Base-by-base conservation (phyloP, 2,888 invertebrate species). In the Ptilodon capucinus region DNA sequence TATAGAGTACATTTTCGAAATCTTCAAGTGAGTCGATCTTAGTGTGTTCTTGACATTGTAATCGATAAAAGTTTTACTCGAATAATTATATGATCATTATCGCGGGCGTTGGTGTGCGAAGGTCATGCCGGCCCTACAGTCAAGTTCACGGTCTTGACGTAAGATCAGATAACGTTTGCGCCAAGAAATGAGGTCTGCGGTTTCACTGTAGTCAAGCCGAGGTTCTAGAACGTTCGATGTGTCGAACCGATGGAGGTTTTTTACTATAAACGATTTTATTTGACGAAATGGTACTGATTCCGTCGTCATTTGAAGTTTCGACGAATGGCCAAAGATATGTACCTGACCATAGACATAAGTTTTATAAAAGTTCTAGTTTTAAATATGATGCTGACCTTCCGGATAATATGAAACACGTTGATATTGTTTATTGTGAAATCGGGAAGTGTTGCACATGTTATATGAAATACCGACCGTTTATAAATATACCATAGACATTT, bases 61-160 rank as follows among this genome's bases (percentile, higher is more conserved):
- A 17, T 14, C 14, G 32, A 32, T 32, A 13, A 6, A 4, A 32
- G 14, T 32, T 14, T 2, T 17, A 16, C 17, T 35, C 9, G 35
- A 17, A 9, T 17, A 35, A 35, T 35, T 17, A 17, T 9, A 17
- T 8, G 5, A 30, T n/a, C 7, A 14, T 35, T 17, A 35, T 3
- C 35, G 17, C 17, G 17, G 17, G 17, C 11, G 32, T 19, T 32
- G 4, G 16, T 16, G 39, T 21, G 25, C 17, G 46, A 56, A 60
- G 64, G 62, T 58, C 61, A 41, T 45, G 41, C 17, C 36, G 52
- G 49, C 30, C 50, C 51, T 51, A 17, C 32, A 68, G 71, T 70
- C 76, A 76, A 76, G 76, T 76, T 76, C 76, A 75, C 46, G 73
- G 73, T 39, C 40, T 35, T 47, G 49, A 51, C 44, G 47, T 60